A percentile compares a stretch with the other conserved stretches of the same genome.
Conservation (phyloP, 2,797 vertebrate genomes). For the Malurus splendens region DNA sequence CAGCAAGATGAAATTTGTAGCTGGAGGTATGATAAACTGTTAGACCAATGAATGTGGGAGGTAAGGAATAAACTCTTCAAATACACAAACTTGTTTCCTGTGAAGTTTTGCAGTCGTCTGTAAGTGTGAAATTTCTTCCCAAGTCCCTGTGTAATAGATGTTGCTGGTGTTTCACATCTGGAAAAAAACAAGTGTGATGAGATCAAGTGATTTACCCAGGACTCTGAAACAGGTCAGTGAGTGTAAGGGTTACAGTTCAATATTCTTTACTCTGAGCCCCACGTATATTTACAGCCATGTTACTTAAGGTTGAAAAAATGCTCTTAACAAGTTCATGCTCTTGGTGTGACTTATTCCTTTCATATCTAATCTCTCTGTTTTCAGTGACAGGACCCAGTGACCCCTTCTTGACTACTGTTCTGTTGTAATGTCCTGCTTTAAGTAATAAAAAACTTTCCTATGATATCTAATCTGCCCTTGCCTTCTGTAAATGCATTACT, state of each 20-base stretch:
- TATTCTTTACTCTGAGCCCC: neutral
- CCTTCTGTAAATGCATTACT: constrained; percentile 9
- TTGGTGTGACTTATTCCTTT: constrained; percentile 25
- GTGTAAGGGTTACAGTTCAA: constrained; percentile 14
- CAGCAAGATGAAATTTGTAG: neutral
- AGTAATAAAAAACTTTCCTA: constrained; percentile 18
- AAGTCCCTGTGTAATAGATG: neutral
- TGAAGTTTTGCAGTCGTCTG: neutral
- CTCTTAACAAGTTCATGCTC: constrained; percentile 22
- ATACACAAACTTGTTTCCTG: fast-evolving
- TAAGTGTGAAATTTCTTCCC: neutral
- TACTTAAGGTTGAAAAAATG: constrained; percentile 54
- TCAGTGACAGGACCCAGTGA: neutral
- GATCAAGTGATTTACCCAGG: constrained; percentile 26
- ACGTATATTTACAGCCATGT: constrained; percentile 3
- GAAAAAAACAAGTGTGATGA: constrained; percentile 4
- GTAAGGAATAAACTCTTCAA: neutral
- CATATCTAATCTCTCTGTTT: constrained; percentile 32
- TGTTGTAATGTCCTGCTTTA: constrained; percentile 34
- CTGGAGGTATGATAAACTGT: neutral
- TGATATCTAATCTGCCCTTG: neutral
- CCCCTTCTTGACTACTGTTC: neutral
- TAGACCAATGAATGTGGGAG: neutral
- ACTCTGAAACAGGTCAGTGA: constrained; percentile 7
- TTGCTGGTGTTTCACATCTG: constrained; percentile 33